Base-by-base conservation (phyloP, 2,888 invertebrate species). In the Oxycera nigricornis region DNA sequence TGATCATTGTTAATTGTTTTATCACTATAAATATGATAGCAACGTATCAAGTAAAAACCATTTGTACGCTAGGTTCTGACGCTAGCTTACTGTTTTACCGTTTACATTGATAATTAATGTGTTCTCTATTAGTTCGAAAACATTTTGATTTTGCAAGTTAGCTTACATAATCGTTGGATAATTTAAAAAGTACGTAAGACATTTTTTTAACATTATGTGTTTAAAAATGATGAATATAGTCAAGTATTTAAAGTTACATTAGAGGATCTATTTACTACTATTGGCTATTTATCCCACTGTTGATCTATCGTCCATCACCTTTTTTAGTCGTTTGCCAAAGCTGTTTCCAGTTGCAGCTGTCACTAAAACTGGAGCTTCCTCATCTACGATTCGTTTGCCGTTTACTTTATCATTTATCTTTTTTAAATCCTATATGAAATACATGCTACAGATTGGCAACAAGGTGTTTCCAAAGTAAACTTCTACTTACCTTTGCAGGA, bases 401-500 rank as follows among this genome's bases (percentile, higher is more conserved):
- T 77, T 81, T 50, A 83, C 82, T 72, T 81, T 80, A 76, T 83
- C 81, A 76, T 83, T 83, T 78, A 83, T 82, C 41, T 78, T 79
- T 68, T 83, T 80, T 62, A 84, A 77, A 72, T 81, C 81, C 84
- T 84, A 35, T 9, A 30, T 11, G 28, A 46, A 46, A 46, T 46
- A 14, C 17, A 46, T 46, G 14, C 3, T 7, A 46, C 46, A 7
- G 17, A n/a, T 46, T 46, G 11, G 35, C 35, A 35, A 35, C 46
- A n/a, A n/a, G n/a, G n/a, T 46, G 46, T 46, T 7, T 3, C 14
- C n/a, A n/a, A n/a, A n/a, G 46, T 46, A n/a, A n/a, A n/a, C 39
- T 62, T 31, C 17, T 20, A 35, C 46, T 17, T 78, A 83, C 85
- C 80, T 85, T 84, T 62, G 83, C 82, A 24, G 85, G 85, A 78